Percentiles rank a stretch among this genome's conserved stretches.
These are phyloP conservation scores for Chrysomela aeneicollis DNA, from an alignment of 2,888 invertebrate genomes.

Conservation along the genomic window DNA sequence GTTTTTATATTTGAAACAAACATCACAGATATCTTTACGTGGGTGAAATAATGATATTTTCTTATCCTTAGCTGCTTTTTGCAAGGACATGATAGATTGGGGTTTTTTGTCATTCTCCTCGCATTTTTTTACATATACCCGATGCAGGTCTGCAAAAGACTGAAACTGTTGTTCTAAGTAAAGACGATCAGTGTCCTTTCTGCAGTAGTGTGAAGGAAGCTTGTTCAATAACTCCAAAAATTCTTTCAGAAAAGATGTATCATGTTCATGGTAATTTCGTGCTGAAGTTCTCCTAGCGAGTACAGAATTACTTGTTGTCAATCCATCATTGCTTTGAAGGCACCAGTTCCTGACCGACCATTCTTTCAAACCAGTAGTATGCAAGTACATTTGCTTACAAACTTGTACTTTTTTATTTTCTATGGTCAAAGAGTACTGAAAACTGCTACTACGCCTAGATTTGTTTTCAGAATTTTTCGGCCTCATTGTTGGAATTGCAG, in stretches of 20 bases:
- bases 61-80: slow-evolving; percentile 30
- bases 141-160: slow-evolving; percentile 3
- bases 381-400: neutral
- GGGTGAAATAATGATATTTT: neutral
- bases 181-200: slow-evolving; percentile 9
- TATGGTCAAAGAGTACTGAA: neutral
- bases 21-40: slow-evolving; percentile 28
- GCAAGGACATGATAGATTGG: slow-evolving; percentile 25
- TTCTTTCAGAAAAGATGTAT: neutral
- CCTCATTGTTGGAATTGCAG: neutral
- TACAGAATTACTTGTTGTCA: neutral
- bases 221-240: neutral
- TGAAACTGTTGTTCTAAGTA: slow-evolving; percentile 21
- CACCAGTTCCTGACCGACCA: neutral
- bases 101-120: neutral
- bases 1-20: slow-evolving; percentile 38
- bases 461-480: neutral
- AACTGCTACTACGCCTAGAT: neutral
- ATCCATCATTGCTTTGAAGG: neutral
- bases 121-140: neutral
- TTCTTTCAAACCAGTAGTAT: neutral
- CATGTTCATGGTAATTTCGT: neutral
- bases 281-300: neutral
- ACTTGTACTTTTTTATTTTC: neutral
- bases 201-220: slow-evolving; percentile 8